Conservation (phyloP, 2,797 vertebrate genomes). For the Artibeus jamaicensis region DNA sequence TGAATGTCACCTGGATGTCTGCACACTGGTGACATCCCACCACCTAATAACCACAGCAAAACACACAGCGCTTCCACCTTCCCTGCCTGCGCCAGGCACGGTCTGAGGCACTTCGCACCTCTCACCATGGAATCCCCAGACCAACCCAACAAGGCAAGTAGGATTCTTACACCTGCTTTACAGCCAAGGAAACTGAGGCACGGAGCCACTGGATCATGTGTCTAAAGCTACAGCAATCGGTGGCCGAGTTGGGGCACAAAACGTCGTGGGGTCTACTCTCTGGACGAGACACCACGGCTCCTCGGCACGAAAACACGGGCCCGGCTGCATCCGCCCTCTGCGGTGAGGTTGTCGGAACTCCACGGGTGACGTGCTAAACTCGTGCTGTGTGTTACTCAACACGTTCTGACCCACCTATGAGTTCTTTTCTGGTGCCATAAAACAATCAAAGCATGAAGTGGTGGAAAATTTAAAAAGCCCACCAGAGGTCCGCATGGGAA, state of each 20-base stretch:
- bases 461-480: no score
- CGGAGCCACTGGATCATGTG: background rate
- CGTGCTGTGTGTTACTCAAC: background rate
- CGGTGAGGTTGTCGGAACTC: background rate
- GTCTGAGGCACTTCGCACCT: no score
- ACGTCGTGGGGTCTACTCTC: background rate
- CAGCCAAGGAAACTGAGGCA: background rate
- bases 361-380: background rate
- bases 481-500: background rate
- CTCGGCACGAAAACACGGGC: background rate
- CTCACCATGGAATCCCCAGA: background rate
- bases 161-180: background rate
- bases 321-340: background rate
- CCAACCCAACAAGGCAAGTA: no score
- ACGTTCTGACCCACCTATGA: background rate
- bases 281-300: fast-evolving
- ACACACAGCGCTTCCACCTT: no score
- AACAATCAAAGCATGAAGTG: background rate
- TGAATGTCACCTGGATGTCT: no score
- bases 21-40: background rate
- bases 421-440: background rate
- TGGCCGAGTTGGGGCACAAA: background rate
- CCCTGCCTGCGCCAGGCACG: background rate
- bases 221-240: background rate
- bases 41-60: no score